These are phyloP conservation scores for Tinea semifulvella DNA, from an alignment of 2,888 invertebrate species.

Conservation along the genomic window DNA sequence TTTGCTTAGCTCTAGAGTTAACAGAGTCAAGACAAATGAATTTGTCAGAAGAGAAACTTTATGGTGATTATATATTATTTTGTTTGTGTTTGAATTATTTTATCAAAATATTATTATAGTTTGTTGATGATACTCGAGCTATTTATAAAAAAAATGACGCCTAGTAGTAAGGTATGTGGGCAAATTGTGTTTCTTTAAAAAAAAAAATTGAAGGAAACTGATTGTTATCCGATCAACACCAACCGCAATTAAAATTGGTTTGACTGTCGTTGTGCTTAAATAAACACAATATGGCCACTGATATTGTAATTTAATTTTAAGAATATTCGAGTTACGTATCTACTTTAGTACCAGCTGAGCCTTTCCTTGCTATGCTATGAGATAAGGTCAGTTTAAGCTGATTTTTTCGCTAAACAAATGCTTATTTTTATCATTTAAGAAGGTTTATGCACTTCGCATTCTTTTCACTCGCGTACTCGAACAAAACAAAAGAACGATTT, in stretches of 20 bases:
- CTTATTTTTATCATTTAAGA: too few relatives aligned
- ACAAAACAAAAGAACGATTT: too few relatives aligned
- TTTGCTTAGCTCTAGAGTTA: background rate
- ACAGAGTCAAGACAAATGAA: background rate
- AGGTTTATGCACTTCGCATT: too few relatives aligned
- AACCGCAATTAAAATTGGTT: too few relatives aligned
- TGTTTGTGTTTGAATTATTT: background rate
- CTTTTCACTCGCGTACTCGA: too few relatives aligned
- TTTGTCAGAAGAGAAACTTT: background rate
- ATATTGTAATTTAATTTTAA: background rate
- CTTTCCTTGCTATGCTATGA: slow-evolving; percentile 8
- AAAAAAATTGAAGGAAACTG: too few relatives aligned
- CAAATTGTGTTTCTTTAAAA: too few relatives aligned
- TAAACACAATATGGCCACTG: too few relatives aligned
- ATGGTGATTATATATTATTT: background rate
- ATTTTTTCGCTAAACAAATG: too few relatives aligned
- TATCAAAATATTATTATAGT: background rate
- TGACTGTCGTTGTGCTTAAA: too few relatives aligned
- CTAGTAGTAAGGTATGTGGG: slow-evolving; percentile 1
- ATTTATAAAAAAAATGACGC: slow-evolving; percentile 7
- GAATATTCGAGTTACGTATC: slow-evolving; percentile 1
- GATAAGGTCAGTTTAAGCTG: too few relatives aligned
- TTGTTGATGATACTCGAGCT: slow-evolving; percentile 1
- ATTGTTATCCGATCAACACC: too few relatives aligned
- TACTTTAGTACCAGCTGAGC: background rate